Base-by-base conservation (phyloP, 1,140 invertebrate species). In the Reticulitermes speratus region DNA sequence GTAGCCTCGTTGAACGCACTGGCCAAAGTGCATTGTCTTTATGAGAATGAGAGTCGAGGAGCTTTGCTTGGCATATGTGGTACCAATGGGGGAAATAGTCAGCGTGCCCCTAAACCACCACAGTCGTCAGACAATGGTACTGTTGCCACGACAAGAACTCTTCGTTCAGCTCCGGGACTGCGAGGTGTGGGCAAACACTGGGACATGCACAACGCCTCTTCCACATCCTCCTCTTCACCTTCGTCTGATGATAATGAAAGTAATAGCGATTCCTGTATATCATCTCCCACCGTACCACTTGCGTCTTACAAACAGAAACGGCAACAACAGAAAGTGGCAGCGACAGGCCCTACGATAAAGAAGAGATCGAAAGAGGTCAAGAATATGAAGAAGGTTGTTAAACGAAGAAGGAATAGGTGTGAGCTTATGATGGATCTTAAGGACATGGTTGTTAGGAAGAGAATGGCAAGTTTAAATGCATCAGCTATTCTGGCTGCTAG, bases 391-490 rank as follows among this genome's bases (percentile, higher is more conserved):
- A 89, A 87, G 88, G 86, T 86, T 85, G 89, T 82, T 87, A 88
- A 38, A 89, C 90, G 85, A 86, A 90, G 93, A 25, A 91, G 92
- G 81, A 93, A 91, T 84, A 91, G 93, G 87, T 93, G 94, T 83
- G 95, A 96, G 89, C 92, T 96, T 48, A 94, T 95, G 32, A 96
- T 97, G 94, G 96, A 97, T 89, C 91, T 97, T 82, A 96, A 96
- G 89, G 96, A 96, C 88, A 96, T 97, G 94, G 95, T 97, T 1
- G 96, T 97, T 3, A 94, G 95, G 88, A 98, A 97, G 89, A 93
- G 97, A 45, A 98, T 98, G 97, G 97, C 97, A 19, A 97, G 96
- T 89, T 91, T 98, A 38, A 98, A 98, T 91, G 97, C 97, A 19
- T 96, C 96, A 19, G 97, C 97, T 25, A 98, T 98, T 88, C 92